These are phyloP conservation scores for Manduca sexta DNA, from an alignment of 1,140 invertebrate species.

Conservation along the genomic window DNA sequence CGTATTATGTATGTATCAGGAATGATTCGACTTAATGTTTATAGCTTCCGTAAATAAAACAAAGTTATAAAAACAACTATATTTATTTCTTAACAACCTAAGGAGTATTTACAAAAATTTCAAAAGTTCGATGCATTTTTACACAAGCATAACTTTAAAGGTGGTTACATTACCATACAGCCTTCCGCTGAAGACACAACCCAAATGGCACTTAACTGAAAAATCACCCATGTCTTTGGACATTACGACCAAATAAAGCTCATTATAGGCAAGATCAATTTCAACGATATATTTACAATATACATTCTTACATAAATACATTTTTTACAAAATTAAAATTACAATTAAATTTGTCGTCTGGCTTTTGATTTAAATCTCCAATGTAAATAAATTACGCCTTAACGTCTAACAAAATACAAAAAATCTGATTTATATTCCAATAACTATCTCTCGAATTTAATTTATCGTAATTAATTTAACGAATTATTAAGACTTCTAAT, in stretches of 20 bases:
- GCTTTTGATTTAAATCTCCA: too few species aligned
- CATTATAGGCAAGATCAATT: conserved; percentile 8
- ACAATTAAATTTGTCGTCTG: too few species aligned
- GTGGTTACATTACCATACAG: conserved; percentile 16
- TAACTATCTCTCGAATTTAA: too few species aligned
- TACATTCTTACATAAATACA: not conserved
- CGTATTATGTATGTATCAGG: too few species aligned
- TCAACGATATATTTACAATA: not conserved
- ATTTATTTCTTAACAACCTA: conserved; percentile 5
- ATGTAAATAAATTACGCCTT: too few species aligned
- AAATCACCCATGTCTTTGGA: conserved; percentile 21
- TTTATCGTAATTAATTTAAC: not conserved
- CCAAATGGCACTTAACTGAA: conserved; percentile 27
- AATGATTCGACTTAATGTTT: too few species aligned
- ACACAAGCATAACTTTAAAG: conserved; percentile 15
- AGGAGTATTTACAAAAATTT: conserved; percentile 13
- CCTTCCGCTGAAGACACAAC: conserved; percentile 10
- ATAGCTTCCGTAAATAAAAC: too few species aligned
- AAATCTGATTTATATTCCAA: too few species aligned
- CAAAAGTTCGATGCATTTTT: not conserved
- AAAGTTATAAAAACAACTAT: not conserved
- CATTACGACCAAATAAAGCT: conserved; percentile 19
- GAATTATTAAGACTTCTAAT: not conserved
- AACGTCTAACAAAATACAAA: too few species aligned
- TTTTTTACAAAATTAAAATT: not conserved